These are phyloP conservation scores for Acleris sparsana DNA, from an alignment of 2,888 invertebrate species.

Conservation along the genomic window DNA sequence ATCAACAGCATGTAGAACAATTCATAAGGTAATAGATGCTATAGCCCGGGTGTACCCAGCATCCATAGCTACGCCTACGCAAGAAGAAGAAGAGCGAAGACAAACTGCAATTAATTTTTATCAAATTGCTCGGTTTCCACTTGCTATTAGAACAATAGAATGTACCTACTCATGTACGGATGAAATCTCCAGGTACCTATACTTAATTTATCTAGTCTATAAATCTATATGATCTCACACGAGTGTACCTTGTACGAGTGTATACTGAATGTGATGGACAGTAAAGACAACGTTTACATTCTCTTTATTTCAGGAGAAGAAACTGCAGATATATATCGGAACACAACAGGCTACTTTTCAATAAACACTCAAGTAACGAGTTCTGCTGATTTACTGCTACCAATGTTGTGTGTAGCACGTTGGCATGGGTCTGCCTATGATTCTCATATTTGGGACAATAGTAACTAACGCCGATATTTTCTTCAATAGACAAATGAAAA, in stretches of 20 bases:
- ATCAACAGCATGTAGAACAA: no score
- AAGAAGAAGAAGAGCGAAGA: not conserved
- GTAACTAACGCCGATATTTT: conserved; percentile 22
- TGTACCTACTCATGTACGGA: conserved; percentile 38
- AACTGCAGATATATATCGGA: conserved; percentile 29
- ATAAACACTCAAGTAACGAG: no score
- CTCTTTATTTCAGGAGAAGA: conserved; percentile 17
- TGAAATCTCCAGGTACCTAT: conserved; percentile 23
- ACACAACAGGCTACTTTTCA: conserved; percentile 20
- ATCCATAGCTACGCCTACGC: not conserved
- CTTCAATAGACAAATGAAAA: conserved; percentile 12
- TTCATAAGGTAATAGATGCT: conserved; percentile 11
- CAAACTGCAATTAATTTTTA: conserved; percentile 25
- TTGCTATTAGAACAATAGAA: conserved; percentile 32
- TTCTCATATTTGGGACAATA: conserved; percentile 29
- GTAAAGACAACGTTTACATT: not conserved
- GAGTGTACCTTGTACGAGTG: no score
- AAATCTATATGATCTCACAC: no score
- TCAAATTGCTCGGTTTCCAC: conserved; percentile 33
- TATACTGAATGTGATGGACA: no score
- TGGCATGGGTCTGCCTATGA: conserved; percentile 16
- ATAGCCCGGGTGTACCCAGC: conserved; percentile 12
- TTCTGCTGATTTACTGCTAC: conserved; percentile 21
- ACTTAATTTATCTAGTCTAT: no score
- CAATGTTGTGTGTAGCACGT: conserved; percentile 28